Conservation (phyloP, 2,888 invertebrate genomes). For the Drosophila cognata region DNA sequence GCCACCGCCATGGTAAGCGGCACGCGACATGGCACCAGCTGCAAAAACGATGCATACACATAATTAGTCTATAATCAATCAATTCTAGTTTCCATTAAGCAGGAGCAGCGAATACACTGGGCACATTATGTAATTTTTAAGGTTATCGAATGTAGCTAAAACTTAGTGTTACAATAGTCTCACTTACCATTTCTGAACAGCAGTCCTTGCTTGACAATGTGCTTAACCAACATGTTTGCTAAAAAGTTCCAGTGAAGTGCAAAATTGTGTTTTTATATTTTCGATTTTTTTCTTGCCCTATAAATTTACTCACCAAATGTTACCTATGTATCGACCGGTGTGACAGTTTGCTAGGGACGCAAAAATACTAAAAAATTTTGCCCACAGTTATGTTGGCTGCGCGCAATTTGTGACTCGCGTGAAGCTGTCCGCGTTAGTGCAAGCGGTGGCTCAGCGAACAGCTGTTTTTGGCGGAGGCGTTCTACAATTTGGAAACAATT, state of each 20-base stretch:
- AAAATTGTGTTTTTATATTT: conserved; percentile 28
- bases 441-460: conserved; percentile 41
- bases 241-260: conserved; percentile 15
- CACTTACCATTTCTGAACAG: conserved; percentile 81
- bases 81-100: conserved; percentile 8
- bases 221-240: conserved; percentile 83
- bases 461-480: conserved; percentile 72
- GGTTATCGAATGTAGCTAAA: conserved; percentile 57
- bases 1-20: conserved; percentile 79
- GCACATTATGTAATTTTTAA: conserved; percentile 83
- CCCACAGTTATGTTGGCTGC: conserved; percentile 33
- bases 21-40: conserved; percentile 83
- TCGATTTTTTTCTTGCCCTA: conserved; percentile 25
- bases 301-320: conserved; percentile 51
- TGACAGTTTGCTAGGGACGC: conserved; percentile 30
- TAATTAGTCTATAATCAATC: conserved; percentile 4
- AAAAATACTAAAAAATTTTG: conserved; percentile 31
- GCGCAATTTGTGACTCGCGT: conserved; percentile 35
- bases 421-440: conserved; percentile 21
- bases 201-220: conserved; percentile 80
- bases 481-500: conserved; percentile 63
- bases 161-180: neutral
- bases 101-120: conserved; percentile 9
- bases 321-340: conserved; percentile 54
- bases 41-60: neutral